Conservation (phyloP, 2,888 invertebrate genomes). For the Drosophila yooni region DNA sequence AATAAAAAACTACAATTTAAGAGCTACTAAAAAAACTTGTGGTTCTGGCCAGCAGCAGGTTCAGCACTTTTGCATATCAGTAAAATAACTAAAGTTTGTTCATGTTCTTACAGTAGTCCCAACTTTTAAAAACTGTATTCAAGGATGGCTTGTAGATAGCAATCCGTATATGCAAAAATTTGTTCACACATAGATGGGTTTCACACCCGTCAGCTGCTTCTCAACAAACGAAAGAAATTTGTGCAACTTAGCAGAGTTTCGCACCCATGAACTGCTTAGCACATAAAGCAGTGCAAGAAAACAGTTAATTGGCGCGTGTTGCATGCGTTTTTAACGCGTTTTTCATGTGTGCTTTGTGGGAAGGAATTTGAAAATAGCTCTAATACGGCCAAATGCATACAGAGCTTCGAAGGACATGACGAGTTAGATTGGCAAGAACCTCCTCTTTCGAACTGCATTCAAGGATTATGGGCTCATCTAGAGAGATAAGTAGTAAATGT, state of each 20-base stretch:
- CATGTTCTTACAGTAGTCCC: fast-evolving
- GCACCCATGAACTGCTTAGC: neutral
- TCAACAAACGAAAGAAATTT: neutral
- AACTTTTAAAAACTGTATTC: neutral
- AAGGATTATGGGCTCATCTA: neutral
- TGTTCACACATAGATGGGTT: neutral
- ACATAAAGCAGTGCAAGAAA: neutral
- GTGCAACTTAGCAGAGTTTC: neutral
- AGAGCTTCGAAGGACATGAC: too few relatives aligned
- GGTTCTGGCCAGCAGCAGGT: too few relatives aligned
- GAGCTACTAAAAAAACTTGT: too few relatives aligned
- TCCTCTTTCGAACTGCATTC: neutral
- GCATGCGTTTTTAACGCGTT: neutral
- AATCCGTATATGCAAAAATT: neutral
- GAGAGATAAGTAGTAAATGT: neutral
- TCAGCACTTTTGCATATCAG: neutral
- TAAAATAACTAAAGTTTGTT: fast-evolving
- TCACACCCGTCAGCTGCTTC: neutral
- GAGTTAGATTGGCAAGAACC: too few relatives aligned
- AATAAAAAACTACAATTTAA: neutral
- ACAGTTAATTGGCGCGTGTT: neutral
- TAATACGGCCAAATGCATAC: too few relatives aligned
- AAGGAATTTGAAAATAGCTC: too few relatives aligned
- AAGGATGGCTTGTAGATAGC: too few relatives aligned
- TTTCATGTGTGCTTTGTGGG: neutral